These are phyloP conservation scores for Ditylenchus weischeri DNA, from an alignment of 2,888 invertebrate genomes.

Conservation along the genomic window DNA sequence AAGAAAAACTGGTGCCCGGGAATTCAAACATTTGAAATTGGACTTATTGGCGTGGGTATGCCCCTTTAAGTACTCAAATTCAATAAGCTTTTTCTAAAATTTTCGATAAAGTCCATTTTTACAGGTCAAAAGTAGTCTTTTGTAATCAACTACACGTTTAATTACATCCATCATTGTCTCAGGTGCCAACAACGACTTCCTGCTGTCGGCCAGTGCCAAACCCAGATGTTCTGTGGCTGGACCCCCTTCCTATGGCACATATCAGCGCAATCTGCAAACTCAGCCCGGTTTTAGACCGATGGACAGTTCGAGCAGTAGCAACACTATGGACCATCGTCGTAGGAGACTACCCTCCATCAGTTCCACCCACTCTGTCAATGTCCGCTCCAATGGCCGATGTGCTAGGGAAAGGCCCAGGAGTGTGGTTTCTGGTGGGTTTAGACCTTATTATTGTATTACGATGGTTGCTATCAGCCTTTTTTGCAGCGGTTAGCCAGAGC, in stretches of 20 bases:
- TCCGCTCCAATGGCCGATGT: not conserved
- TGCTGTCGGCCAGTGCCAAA: not conserved
- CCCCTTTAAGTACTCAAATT: constrained; percentile 4
- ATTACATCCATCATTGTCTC: too few relatives aligned
- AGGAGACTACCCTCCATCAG: not conserved
- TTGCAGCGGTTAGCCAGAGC: constrained; percentile 4
- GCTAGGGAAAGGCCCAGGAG: constrained; percentile 25
- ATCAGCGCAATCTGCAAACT: constrained; percentile 13
- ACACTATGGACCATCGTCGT: constrained; percentile 9
- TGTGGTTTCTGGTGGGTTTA: constrained; percentile 19
- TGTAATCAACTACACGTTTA: too few relatives aligned
- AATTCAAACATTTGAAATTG: too few relatives aligned
- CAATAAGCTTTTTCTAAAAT: too few relatives aligned
- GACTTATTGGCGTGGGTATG: too few relatives aligned
- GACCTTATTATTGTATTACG: not conserved
- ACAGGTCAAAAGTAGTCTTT: too few relatives aligned
- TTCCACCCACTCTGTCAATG: constrained; percentile 9
- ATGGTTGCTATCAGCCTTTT: not conserved
- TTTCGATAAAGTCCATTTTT: too few relatives aligned
- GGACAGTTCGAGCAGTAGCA: constrained; percentile 7
- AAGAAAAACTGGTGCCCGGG: too few relatives aligned
- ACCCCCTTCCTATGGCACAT: constrained; percentile 24
- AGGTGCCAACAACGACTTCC: constrained; percentile 14
- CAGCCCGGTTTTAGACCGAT: constrained; percentile 4
- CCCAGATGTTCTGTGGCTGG: constrained; percentile 12